Evolutionary conservation across 2,797 vertebrate species (phyloP), one percentile per base, ranked within the genome.

Genomic region (Clangula hyemalis): DNA sequence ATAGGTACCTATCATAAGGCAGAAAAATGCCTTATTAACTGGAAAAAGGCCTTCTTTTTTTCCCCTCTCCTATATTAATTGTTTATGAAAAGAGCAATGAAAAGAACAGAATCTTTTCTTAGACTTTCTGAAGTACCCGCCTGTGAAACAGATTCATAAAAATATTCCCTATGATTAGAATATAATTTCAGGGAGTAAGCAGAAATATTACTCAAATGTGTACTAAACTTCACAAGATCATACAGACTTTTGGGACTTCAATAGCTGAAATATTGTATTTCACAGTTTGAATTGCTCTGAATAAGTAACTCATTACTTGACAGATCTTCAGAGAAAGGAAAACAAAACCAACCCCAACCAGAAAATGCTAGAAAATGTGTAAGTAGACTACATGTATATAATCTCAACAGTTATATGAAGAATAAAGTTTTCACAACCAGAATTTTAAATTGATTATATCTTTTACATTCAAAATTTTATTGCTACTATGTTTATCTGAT

Each of bases 341-440:
- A 65, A 30, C 19, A 43, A 43, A 32, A 53, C 25, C 51, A 53
- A 53, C 27, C 51, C 14, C 27, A 53, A 78, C 27, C 41, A 68
- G 49, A 68, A 84, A 75, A 81, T 94, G 45, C 65, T 69, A 39
- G 11, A 57, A 54, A 77, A n/a, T 79, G 30, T 51, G 85, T 62
- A 95, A 94, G 79, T 12, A 84, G 72, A 24, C 47, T 51, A 30
- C 2, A 32, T 19, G 39, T 56, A 70, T 80, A 82, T 38, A 56
- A 60, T 61, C 68, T 85, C 19, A 47, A 60, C 28, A 43, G 58
- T 73, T 95, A 85, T 66, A 72, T 32, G 71, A 94, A 90, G 22
- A 93, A 83, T 78, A 76, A 89, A 91, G 73, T 89, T 72, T n/a
- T 56, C 93, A 76, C n/a, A 89, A 60, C 30, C 70, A 89, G n/a